Evolutionary conservation across 2,113 vertebrate species (phyloP).

Genomic region (Parus major): DNA sequence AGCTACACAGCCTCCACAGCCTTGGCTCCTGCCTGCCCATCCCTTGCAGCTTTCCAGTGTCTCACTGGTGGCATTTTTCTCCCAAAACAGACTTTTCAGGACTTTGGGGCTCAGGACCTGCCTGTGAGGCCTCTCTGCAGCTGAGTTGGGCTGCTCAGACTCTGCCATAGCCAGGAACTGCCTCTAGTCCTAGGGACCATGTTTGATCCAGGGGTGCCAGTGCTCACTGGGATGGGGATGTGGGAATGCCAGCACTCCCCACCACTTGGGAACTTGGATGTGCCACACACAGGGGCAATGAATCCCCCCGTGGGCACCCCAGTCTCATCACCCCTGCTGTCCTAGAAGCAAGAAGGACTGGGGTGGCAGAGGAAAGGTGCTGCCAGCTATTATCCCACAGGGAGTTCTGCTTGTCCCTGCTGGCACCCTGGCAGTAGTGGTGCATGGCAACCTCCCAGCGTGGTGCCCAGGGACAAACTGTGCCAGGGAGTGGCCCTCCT

Average conservation of each 20-base stretch:
- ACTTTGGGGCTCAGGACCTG: accelerated
- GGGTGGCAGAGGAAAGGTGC: too few species aligned
- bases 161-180: accelerated
- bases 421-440: not conserved
- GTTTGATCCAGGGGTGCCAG: not conserved
- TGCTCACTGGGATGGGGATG: not conserved
- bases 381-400: not conserved
- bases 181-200: accelerated
- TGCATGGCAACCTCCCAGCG: accelerated
- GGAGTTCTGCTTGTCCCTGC: not conserved
- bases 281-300: accelerated
- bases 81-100: not conserved
- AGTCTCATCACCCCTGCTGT: not conserved
- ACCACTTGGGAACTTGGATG: accelerated
- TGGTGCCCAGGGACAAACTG: not conserved
- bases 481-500: not conserved
- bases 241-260: not conserved
- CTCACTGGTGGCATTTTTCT: not conserved
- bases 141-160: not conserved
- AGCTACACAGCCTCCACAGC: accelerated
- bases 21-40: not conserved
- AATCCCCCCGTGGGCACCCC: not conserved
- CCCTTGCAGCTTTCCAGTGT: not conserved
- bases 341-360: not conserved
- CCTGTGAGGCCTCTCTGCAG: not conserved